Percentiles rank a stretch among this genome's conserved stretches.
Conservation (phyloP, 2,113 vertebrate genomes). For the Sigmodon hispidus region DNA sequence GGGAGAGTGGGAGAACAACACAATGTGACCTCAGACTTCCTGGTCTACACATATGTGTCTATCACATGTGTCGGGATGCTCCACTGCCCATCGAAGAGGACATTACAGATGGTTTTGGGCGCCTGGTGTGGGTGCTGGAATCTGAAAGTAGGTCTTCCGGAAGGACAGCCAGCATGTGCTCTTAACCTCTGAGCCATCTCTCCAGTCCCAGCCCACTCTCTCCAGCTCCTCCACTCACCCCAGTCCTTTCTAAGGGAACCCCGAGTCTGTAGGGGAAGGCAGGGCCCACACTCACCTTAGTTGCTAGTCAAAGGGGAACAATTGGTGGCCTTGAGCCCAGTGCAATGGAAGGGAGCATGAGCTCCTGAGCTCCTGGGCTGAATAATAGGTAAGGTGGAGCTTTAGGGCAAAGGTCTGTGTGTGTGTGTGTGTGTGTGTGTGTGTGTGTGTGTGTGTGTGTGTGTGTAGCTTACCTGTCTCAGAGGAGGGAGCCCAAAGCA, state of each 20-base stretch:
- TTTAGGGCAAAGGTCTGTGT: not conserved
- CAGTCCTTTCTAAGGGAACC: not conserved
- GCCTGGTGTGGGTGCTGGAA: too few species aligned
- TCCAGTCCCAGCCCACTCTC: not conserved
- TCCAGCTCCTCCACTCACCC: not conserved
- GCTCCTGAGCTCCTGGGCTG: accelerated
- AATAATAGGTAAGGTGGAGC: not conserved
- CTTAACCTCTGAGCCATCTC: not conserved
- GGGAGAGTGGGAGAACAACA: too few species aligned
- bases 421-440: accelerated
- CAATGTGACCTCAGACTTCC: not conserved
- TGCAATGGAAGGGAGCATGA: too few species aligned
- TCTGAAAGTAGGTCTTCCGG: not conserved
- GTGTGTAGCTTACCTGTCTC: not conserved
- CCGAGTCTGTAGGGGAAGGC: not conserved
- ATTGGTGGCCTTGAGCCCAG: not conserved
- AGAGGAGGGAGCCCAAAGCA: not conserved
- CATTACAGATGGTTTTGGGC: not conserved
- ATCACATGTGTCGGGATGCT: too few species aligned
- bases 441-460: accelerated
- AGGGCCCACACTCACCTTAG: too few species aligned
- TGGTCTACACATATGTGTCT: not conserved
- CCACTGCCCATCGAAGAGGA: too few species aligned
- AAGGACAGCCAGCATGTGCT: not conserved
- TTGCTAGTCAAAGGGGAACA: not conserved